Evolutionary conservation across 1,140 invertebrate species (phyloP).

Genomic region (Dendroctonus ponderosae): DNA sequence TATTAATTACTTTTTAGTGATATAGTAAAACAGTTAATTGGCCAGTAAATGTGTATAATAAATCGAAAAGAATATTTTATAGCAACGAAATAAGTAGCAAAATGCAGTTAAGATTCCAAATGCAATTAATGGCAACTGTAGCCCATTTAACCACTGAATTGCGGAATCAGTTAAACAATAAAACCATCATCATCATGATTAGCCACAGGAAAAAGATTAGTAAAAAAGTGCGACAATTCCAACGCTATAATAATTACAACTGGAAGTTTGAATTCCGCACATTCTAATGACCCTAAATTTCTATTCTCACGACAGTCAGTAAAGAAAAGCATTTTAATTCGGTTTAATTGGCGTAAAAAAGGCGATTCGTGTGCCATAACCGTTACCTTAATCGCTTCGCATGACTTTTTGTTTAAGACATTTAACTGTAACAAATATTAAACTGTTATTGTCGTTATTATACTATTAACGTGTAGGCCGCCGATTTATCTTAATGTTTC

Average conservation of each 20-base stretch:
- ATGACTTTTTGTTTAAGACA: conserved; percentile 16
- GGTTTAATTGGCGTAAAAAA: conserved; percentile 19
- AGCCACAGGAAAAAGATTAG: not conserved
- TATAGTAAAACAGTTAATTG: too few species aligned
- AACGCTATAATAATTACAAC: not conserved
- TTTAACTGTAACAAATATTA: conserved; percentile 21
- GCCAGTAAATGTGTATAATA: too few species aligned
- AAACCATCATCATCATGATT: not conserved
- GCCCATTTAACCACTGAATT: too few species aligned
- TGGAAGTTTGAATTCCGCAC: conserved; percentile 3
- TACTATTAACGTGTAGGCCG: not conserved
- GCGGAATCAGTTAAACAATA: not conserved
- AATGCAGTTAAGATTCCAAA: too few species aligned
- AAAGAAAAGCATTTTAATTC: conserved; percentile 19
- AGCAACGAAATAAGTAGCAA: too few species aligned
- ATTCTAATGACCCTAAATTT: conserved; percentile 19
- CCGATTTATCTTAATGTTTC: too few species aligned
- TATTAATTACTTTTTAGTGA: too few species aligned
- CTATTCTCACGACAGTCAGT: conserved; percentile 6
- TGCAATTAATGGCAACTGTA: too few species aligned
- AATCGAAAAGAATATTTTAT: too few species aligned
- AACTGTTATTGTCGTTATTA: conserved; percentile 11
- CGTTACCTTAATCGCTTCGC: conserved; percentile 21
- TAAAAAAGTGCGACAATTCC: not conserved
- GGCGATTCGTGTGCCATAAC: conserved; percentile 19